These are phyloP conservation scores for Acestrorhynchus altus DNA, from an alignment of 2,797 vertebrate genomes.

Conservation along the genomic window DNA sequence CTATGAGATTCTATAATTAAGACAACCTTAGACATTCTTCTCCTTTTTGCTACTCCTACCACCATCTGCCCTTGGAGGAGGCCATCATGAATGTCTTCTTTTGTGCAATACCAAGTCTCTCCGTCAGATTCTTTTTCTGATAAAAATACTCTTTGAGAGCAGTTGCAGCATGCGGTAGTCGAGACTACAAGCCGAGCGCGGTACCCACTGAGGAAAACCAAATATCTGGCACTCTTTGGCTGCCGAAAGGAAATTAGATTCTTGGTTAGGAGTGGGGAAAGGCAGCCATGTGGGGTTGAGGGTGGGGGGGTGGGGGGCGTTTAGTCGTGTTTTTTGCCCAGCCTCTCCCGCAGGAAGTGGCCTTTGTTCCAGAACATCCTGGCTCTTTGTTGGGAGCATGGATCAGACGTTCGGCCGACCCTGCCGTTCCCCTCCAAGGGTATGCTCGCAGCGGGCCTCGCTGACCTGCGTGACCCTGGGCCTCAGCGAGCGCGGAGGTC, in stretches of 20 bases:
- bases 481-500: slow-evolving; percentile 55
- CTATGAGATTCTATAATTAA: background rate
- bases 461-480: slow-evolving; percentile 54
- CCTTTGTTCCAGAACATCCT: slow-evolving; percentile 69
- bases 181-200: slow-evolving; percentile 3
- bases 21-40: background rate
- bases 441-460: slow-evolving; percentile 39
- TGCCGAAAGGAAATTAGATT: slow-evolving; percentile 51
- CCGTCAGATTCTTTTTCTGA: background rate
- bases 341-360: slow-evolving; percentile 62
- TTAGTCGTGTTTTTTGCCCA: slow-evolving; percentile 56
- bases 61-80: background rate
- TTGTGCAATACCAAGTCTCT: background rate
- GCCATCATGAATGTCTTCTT: background rate
- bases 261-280: slow-evolving; percentile 41
- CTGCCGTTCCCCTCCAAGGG: slow-evolving; percentile 38
- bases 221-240: slow-evolving; percentile 13
- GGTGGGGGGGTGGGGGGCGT: slow-evolving; percentile 41
- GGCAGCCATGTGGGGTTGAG: slow-evolving; percentile 46
- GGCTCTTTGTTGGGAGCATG: slow-evolving; percentile 64
- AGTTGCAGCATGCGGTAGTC: background rate
- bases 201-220: slow-evolving; percentile 7
- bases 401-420: slow-evolving; percentile 57
- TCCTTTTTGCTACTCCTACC: background rate
- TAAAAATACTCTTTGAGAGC: slow-evolving; percentile 21